Base-by-base conservation (phyloP, 1,140 invertebrate genomes). In the Drosophila melanica region DNA sequence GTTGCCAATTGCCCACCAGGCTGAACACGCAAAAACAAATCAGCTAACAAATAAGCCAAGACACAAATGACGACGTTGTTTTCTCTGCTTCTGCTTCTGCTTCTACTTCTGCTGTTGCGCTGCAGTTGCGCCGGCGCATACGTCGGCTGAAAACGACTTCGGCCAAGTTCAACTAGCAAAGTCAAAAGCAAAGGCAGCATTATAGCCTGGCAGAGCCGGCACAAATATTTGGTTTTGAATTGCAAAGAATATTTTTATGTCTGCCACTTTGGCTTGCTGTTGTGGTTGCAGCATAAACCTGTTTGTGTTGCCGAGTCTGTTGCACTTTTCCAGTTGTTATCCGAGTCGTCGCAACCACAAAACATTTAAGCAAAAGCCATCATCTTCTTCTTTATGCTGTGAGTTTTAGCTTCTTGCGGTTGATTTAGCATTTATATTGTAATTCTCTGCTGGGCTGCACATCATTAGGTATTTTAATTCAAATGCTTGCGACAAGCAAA, bases 161-260 rank as follows among this genome's bases (percentile, higher is more conserved):
- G 79, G 79, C 65, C 75, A 87, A 86, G 84, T 86, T 87, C 82
- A 87, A 81, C 67, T 57, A 65, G 51, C 69, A 84, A 69, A 86
- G 66, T 77, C 64, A 71, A 65, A 65, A 47, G 44, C 27, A 62
- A 44, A 53, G 8, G n/a, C 18, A 48, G 9, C 18, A 2, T 35
- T 42, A 10, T 42, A 23, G 30, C 16, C 16, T 47, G 30, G 11
- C 50, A 55, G 35, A 41, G 6, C 6, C 16, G 37, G 20, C 20
- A 41, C 10, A 41, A 14, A n/a, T 41, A 10, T 59, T 63, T 70
- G 9, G 33, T 39, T 54, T 58, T 42, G 45, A 47, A 50, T 47
- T 58, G 44, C 35, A 55, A 75, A 69, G 69, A 70, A 71, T 68
- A 10, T n/a, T 14, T 5, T 35, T 18, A 30, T 33, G 9, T 59